Conservation (phyloP, 2,888 invertebrate genomes). For the Spatulosminthurus flaviceps region DNA sequence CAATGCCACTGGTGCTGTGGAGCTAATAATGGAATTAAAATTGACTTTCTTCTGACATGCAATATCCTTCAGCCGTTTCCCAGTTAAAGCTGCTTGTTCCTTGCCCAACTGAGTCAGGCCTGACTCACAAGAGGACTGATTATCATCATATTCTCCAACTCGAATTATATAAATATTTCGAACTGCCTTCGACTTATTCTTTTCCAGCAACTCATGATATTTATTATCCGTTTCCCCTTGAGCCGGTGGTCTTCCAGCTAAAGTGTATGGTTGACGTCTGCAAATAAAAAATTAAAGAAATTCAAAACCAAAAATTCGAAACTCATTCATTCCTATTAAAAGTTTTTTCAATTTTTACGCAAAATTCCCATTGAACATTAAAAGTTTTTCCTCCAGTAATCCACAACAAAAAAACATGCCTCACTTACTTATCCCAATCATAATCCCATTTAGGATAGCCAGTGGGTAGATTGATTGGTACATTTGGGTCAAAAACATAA, state of each 20-base stretch:
- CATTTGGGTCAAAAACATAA: conserved; percentile 36
- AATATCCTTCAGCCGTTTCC: conserved; percentile 72
- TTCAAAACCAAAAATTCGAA: too few species aligned
- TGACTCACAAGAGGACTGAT: conserved; percentile 76
- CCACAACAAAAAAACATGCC: not conserved
- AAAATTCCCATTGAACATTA: too few species aligned
- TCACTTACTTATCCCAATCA: conserved; percentile 48
- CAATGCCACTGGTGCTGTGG: conserved; percentile 92
- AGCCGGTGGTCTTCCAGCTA: conserved; percentile 20
- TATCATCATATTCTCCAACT: conserved; percentile 93
- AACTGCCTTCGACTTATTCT: conserved; percentile 71
- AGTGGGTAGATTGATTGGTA: conserved; percentile 37
- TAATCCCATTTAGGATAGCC: conserved; percentile 47
- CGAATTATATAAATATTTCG: conserved; percentile 88
- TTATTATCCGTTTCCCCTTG: conserved; percentile 33
- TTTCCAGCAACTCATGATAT: conserved; percentile 72
- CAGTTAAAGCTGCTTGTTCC: conserved; percentile 84
- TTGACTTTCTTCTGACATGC: conserved; percentile 76
- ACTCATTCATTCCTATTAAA: too few species aligned
- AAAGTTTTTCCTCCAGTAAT: not conserved
- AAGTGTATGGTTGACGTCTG: conserved; percentile 45
- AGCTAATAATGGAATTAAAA: conserved; percentile 81
- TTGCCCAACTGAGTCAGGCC: conserved; percentile 81
- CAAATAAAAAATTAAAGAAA: conserved; percentile 33
- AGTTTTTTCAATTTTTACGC: too few species aligned